These are phyloP conservation scores for Sitta europaea DNA, from an alignment of 2,113 vertebrate genomes.

Conservation along the genomic window DNA sequence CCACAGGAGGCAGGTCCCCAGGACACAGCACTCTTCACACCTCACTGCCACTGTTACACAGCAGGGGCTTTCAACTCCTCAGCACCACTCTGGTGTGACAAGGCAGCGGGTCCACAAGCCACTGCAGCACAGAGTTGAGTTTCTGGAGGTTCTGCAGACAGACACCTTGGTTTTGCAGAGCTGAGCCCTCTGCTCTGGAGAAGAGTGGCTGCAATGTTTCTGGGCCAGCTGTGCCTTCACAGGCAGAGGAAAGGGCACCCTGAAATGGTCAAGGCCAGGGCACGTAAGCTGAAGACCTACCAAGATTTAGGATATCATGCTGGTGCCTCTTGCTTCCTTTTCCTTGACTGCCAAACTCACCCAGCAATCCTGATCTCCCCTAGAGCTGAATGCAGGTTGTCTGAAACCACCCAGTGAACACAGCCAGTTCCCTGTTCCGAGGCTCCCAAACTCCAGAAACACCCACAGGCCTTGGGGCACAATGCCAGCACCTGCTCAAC, in stretches of 20 bases:
- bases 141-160: background rate
- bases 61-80: background rate
- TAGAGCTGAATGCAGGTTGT: background rate
- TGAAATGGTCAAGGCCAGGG: background rate
- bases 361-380: background rate
- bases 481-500: background rate
- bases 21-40: background rate
- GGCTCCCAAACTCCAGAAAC: background rate
- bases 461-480: fast-evolving
- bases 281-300: background rate
- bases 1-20: background rate
- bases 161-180: background rate
- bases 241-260: background rate
- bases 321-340: background rate
- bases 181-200: background rate
- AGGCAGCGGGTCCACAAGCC: background rate
- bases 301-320: background rate
- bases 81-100: background rate
- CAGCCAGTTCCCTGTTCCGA: background rate
- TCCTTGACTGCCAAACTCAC: background rate
- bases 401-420: background rate
- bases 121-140: background rate
- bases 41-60: background rate
- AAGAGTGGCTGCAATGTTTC: background rate
- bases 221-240: background rate